These are phyloP conservation scores for Drosophila pachea DNA, from an alignment of 1,140 invertebrate species.

Conservation along the genomic window DNA sequence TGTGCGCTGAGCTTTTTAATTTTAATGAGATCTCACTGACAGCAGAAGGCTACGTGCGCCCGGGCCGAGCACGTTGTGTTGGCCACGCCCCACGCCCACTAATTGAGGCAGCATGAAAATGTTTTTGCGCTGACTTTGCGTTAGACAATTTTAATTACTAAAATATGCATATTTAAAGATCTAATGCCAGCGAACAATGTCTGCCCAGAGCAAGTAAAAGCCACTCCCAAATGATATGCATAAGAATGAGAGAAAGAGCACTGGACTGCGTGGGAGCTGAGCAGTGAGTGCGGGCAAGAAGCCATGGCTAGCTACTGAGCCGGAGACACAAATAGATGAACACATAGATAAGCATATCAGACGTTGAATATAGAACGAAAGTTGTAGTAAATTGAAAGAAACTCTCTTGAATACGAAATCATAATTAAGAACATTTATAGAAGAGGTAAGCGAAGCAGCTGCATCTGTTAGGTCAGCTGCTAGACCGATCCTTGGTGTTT, in stretches of 20 bases:
- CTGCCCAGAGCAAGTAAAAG: conserved; percentile 36
- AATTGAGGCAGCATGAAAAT: conserved; percentile 72
- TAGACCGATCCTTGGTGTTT: not conserved
- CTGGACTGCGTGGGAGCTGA: no score
- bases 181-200: conserved; percentile 47
- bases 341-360: no score
- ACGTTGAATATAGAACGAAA: no score
- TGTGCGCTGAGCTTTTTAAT: conserved; percentile 67
- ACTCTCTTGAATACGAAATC: no score
- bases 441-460: not conserved
- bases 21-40: conserved; percentile 73
- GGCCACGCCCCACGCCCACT: conserved; percentile 61
- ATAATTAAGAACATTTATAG: no score
- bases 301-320: no score
- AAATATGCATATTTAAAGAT: conserved; percentile 74
- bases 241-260: not conserved
- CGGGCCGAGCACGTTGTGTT: conserved; percentile 31
- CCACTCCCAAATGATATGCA: conserved; percentile 25
- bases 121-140: conserved; percentile 58
- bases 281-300: no score
- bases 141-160: conserved; percentile 65
- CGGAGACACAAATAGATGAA: no score
- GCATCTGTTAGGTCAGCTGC: not conserved
- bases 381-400: no score
- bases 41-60: conserved; percentile 49